Base-by-base conservation (phyloP, 2,113 vertebrate species). In the Pogonocichla stellata region DNA sequence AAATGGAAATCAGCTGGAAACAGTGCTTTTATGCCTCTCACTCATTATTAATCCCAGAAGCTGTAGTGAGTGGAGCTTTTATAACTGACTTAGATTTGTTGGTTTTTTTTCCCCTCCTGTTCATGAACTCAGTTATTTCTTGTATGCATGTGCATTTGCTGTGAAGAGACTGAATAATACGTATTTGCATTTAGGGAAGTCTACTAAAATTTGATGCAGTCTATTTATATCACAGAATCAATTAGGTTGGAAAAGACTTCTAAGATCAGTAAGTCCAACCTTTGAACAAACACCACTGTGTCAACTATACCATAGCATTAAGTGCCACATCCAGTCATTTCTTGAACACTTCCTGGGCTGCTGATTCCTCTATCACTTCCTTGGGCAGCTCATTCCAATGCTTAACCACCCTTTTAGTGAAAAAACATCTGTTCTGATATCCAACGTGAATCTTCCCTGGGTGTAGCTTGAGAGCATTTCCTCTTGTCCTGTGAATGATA, bases 1-100 rank as follows among this genome's bases (percentile, higher is more conserved):
- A 92, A 90, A 88, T 80, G 83, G 88, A 92, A 86, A 86, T 95
- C 93, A 92, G 90, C 88, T 94, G 91, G 69, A 96, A 93, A 83
- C 47, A 45, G 36, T 56, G 88, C 42, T 88, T 93, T 95, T 83
- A 69, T 93, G 66, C 54, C 54, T 88, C 54, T 36, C 26, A 42
- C 80, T 79, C 25, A 33, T 95, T 74, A 92, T 83, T 94, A 86
- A 82, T 88, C 60, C 71, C 80, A 69, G 54, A 93, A 84, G 77
- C 92, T 61, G 38, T 61, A 65, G 22, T 19, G 36, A 77, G 36
- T 42, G 45, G 45, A 90, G 86, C 66, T 85, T 85, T 90, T 86
- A 14, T 66, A 84, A 81, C n/a, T 75, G 70, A 64, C 81, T 94
- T 81, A n/a, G 75, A 70, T 62, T 90, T 87, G n/a, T 34, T 86